These are phyloP conservation scores for Nymphalis io DNA, from an alignment of 1,140 invertebrate genomes.

Conservation along the genomic window DNA sequence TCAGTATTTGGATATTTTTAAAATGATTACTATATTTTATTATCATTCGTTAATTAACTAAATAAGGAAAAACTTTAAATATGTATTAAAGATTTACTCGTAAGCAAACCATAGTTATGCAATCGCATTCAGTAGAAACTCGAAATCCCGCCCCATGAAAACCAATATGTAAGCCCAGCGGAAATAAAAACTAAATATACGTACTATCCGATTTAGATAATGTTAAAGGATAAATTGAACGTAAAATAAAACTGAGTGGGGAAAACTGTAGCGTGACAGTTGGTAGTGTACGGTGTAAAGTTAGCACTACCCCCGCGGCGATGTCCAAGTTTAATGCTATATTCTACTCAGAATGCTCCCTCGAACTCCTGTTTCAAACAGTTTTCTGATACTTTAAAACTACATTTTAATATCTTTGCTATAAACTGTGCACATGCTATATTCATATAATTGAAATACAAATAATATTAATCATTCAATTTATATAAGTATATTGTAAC, in stretches of 20 bases:
- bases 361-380: constrained; percentile 44
- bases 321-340: constrained; percentile 40
- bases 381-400: constrained; percentile 53
- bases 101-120: neutral
- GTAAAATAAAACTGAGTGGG: constrained; percentile 65
- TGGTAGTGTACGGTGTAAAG: constrained; percentile 48
- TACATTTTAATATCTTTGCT: constrained; percentile 41
- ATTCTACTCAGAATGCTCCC: constrained; percentile 39
- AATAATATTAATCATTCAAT: too few species aligned
- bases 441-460: neutral
- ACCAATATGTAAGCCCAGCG: constrained; percentile 27
- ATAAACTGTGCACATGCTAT: neutral
- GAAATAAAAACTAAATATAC: constrained; percentile 43
- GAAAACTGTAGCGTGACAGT: constrained; percentile 45
- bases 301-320: constrained; percentile 48
- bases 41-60: too few species aligned
- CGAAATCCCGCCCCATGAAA: constrained; percentile 13
- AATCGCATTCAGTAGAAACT: neutral
- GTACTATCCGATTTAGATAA: constrained; percentile 54
- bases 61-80: too few species aligned
- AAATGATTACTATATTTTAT: neutral
- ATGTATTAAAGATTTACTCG: neutral
- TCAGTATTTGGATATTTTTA: neutral
- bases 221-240: constrained; percentile 60
- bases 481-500: too few species aligned